Conservation (phyloP, 1,140 invertebrate genomes). For the Penaeus indicus region DNA sequence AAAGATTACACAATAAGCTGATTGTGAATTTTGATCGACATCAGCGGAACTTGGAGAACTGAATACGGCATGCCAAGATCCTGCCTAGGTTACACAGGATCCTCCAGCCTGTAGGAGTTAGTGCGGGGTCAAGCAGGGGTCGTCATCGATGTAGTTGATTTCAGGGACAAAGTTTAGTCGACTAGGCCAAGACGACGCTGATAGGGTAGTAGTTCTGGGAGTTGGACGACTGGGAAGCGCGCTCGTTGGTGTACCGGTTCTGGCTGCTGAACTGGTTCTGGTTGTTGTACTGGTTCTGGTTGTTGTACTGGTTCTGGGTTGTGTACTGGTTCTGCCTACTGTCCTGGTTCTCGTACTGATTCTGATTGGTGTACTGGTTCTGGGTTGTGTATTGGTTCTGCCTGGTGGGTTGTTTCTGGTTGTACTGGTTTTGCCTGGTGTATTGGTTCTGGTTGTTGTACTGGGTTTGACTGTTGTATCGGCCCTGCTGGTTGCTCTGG, state of each 20-base stretch:
- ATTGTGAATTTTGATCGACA: too few relatives aligned
- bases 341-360: background rate
- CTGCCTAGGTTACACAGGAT: too few relatives aligned
- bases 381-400: background rate
- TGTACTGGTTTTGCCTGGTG: background rate
- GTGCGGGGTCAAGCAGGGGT: too few relatives aligned
- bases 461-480: too few relatives aligned
- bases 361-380: background rate
- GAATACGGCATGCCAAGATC: too few relatives aligned
- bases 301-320: background rate
- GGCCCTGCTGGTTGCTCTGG: too few relatives aligned
- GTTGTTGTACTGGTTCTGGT: background rate
- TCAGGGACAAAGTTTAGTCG: too few relatives aligned
- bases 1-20: too few relatives aligned
- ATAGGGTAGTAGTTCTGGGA: background rate
- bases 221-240: background rate
- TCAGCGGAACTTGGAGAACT: too few relatives aligned
- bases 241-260: background rate
- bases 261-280: background rate
- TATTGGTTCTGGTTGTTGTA: background rate
- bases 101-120: too few relatives aligned
- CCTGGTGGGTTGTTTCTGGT: background rate
- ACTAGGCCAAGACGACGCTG: too few relatives aligned
- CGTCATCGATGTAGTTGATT: too few relatives aligned
- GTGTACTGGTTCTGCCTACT: background rate